Evolutionary conservation across 2,797 vertebrate genomes (phyloP).

Genomic region (Lepus oiostolus): DNA sequence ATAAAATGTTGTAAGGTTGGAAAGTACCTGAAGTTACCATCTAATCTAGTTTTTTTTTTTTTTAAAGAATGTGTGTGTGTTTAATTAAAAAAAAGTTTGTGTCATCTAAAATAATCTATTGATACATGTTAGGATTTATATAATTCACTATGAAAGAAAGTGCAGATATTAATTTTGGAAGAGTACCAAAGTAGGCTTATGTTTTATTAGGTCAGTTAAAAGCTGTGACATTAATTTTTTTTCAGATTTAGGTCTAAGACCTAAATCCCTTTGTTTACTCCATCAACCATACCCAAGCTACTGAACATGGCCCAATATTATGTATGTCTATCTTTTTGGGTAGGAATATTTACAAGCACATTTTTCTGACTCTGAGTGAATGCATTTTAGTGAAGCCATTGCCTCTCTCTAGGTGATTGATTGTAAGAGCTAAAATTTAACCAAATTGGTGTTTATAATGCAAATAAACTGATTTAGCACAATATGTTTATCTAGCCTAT

Average conservation of each 20-base stretch:
- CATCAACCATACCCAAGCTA: not conserved
- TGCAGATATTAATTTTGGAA: slow-evolving; percentile 31
- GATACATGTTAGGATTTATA: slow-evolving; percentile 62
- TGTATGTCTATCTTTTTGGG: slow-evolving; percentile 12
- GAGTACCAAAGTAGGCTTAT: not conserved
- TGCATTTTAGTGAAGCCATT: not conserved
- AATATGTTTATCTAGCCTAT: not conserved
- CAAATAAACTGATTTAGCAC: not conserved
- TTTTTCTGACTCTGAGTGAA: slow-evolving; percentile 29
- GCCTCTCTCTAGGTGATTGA: not conserved
- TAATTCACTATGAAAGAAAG: slow-evolving; percentile 52
- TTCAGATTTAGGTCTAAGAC: slow-evolving; percentile 27
- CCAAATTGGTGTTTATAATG: not conserved
- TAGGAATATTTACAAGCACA: slow-evolving; percentile 23
- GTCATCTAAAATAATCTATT: slow-evolving; percentile 44
- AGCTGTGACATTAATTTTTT: not conserved
- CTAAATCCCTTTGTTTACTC: slow-evolving; percentile 31
- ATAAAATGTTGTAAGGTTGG: not conserved
- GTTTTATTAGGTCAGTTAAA: slow-evolving; percentile 16
- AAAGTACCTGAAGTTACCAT: not conserved
- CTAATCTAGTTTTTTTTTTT: slow-evolving; percentile 60
- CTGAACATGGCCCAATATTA: not conserved
- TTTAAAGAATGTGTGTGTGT: not conserved
- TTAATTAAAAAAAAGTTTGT: slow-evolving; percentile 57
- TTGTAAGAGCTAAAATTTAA: slow-evolving; percentile 60